phyloP scores from a whole-genome alignment of 1,140 invertebrate species.

The Euwallacea similis region DNA sequence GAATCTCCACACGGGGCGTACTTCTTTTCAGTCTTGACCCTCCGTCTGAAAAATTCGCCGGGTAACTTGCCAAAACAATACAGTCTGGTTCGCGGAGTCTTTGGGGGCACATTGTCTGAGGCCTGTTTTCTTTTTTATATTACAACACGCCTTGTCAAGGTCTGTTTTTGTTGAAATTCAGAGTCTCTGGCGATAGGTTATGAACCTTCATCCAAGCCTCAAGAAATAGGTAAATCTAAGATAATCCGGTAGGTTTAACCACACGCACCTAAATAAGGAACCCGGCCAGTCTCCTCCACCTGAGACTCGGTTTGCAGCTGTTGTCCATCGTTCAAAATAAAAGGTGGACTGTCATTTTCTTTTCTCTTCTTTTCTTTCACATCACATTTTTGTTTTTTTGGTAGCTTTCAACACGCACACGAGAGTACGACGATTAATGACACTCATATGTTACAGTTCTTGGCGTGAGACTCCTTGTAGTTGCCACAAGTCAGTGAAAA shows the following conservation, averaged over 20 bases:
- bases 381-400: neutral
- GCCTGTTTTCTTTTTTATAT: neutral
- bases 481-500: neutral
- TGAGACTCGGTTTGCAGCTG: conserved; percentile 7
- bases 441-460: neutral
- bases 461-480: neutral
- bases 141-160: neutral
- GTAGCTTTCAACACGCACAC: neutral
- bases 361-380: neutral
- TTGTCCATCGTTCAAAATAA: neutral
- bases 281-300: neutral
- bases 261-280: neutral
- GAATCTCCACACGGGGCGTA: conserved; percentile 4
- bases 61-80: conserved; percentile 17
- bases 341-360: neutral
- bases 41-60: conserved; percentile 16
- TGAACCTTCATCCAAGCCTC: neutral
- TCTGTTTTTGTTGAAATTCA: neutral
- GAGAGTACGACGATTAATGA: neutral
- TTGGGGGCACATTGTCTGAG: neutral
- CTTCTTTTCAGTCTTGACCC: conserved; percentile 19
- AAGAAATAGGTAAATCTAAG: neutral
- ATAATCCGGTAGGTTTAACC: neutral
- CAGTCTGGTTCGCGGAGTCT: conserved; percentile 5
- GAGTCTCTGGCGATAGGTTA: no score